A percentile compares a stretch with the other conserved stretches of the same genome.
phyloP scores from a whole-genome alignment of 2,113 vertebrate species.

The Eublepharis macularius region DNA sequence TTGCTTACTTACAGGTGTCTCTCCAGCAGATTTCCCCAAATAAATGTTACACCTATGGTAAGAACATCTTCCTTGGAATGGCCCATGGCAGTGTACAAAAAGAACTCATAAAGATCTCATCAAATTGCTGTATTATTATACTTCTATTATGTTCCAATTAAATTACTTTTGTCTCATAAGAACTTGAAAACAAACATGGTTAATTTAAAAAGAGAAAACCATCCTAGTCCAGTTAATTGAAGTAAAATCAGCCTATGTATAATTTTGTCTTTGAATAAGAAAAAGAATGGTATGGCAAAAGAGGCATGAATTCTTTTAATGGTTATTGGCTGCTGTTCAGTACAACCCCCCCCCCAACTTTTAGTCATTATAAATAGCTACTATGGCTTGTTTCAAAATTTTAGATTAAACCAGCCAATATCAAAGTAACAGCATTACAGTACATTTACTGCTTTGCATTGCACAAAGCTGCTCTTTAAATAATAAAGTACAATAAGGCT shows the following conservation, averaged over 20 bases:
- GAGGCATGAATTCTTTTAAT: not conserved
- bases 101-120: not conserved
- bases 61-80: not conserved
- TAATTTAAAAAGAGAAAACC: slow-evolving; percentile 28
- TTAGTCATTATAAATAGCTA: slow-evolving; percentile 13
- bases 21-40: not conserved
- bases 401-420: slow-evolving; percentile 24
- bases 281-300: not conserved
- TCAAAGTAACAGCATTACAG: not conserved
- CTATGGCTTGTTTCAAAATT: slow-evolving; percentile 37
- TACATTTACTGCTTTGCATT: slow-evolving; percentile 2
- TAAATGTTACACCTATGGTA: not conserved
- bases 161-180: not conserved
- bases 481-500: not conserved
- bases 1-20: not conserved
- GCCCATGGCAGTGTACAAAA: not conserved
- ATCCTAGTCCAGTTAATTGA: not conserved
- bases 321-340: slow-evolving; percentile 30
- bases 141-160: not conserved
- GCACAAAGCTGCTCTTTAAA: not conserved
- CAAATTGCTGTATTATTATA: not conserved
- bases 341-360: not conserved
- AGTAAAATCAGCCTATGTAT: not conserved
- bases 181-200: slow-evolving; percentile 18
- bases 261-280: not conserved